A percentile compares a stretch with the other conserved stretches of the same genome.
Evolutionary conservation across 2,113 vertebrate genomes (phyloP).

Genomic region (Macrotis lagotis): DNA sequence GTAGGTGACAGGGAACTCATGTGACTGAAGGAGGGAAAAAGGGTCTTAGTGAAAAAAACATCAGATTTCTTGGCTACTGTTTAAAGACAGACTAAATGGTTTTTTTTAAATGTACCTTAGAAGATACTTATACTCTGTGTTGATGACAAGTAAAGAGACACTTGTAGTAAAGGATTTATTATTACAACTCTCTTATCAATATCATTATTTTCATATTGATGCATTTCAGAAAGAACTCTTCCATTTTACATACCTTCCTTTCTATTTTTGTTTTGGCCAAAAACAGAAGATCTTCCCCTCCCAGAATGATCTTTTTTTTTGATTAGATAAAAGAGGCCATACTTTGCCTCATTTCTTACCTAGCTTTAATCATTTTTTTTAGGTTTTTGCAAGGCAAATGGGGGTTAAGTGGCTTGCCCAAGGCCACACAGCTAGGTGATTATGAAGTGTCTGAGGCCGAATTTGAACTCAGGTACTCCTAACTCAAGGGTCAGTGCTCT

Average conservation of each 20-base stretch:
- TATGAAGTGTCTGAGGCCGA: too few relatives aligned
- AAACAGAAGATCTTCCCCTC: too few relatives aligned
- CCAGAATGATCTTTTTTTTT: too few relatives aligned
- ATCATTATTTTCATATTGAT: constrained; percentile 39
- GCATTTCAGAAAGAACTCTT: neutral
- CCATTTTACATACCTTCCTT: neutral
- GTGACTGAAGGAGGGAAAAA: constrained; percentile 9
- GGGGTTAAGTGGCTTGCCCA: too few relatives aligned
- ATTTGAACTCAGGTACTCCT: too few relatives aligned
- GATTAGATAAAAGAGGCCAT: too few relatives aligned
- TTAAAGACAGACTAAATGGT: constrained; percentile 31
- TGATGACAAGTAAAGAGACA: constrained; percentile 20
- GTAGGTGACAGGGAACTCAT: constrained; percentile 32
- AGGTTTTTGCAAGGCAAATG: too few relatives aligned
- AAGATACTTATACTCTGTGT: constrained; percentile 13
- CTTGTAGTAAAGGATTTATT: constrained; percentile 31
- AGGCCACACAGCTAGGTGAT: too few relatives aligned
- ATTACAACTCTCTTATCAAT: constrained; percentile 21
- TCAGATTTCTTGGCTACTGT: neutral
- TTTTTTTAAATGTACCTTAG: constrained; percentile 14
- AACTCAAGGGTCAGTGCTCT: too few relatives aligned
- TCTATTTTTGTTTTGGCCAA: neutral
- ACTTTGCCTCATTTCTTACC: too few relatives aligned
- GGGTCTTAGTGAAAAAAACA: neutral
- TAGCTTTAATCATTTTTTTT: too few relatives aligned